These are phyloP conservation scores for Coregonus sp. DNA, from an alignment of 2,797 vertebrate genomes.

Conservation along the genomic window DNA sequence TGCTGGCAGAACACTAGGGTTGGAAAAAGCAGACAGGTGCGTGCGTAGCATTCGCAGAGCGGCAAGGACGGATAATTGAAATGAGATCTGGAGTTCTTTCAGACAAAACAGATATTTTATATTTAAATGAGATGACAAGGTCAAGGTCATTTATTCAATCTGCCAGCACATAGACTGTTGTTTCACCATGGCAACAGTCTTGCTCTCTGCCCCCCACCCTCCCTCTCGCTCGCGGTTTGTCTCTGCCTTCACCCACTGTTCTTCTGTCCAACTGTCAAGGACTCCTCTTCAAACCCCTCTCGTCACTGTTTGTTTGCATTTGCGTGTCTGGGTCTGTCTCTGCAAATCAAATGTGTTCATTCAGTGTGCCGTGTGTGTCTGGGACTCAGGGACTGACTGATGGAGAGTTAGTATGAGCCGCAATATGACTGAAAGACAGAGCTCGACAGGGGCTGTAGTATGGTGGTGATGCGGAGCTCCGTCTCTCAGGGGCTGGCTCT, in stretches of 20 bases:
- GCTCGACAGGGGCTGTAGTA: neutral
- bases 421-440: neutral
- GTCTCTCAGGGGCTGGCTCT: neutral
- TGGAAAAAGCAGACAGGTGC: neutral
- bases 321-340: neutral
- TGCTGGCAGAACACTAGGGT: neutral
- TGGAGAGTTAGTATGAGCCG: neutral
- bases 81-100: neutral
- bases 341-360: neutral
- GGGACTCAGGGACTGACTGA: neutral
- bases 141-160: constrained; percentile 17
- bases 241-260: neutral
- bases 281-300: neutral
- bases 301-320: constrained; percentile 3
- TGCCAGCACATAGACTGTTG: constrained; percentile 1
- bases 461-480: neutral
- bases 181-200: constrained; percentile 13
- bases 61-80: neutral
- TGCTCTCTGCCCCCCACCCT: neutral
- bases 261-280: neutral
- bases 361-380: neutral
- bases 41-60: neutral
- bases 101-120: neutral
- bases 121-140: constrained; percentile 5
- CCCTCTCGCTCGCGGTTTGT: neutral